These are phyloP conservation scores for Spicauda simplicius DNA, from an alignment of 2,888 invertebrate genomes.

Conservation along the genomic window DNA sequence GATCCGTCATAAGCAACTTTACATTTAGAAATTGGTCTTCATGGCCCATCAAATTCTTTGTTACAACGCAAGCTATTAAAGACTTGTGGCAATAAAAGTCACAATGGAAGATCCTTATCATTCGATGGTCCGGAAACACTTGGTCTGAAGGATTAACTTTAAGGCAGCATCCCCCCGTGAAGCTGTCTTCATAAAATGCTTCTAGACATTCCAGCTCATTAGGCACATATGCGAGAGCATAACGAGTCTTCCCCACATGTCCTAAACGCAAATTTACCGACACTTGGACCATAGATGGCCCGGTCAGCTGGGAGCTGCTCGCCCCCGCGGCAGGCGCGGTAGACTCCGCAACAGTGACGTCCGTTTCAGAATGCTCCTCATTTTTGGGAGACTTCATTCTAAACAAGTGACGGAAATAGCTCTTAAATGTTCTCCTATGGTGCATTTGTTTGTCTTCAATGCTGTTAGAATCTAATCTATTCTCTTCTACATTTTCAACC, in stretches of 20 bases:
- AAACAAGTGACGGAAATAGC: conserved; percentile 47
- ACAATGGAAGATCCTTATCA: conserved; percentile 63
- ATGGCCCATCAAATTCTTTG: conserved; percentile 54
- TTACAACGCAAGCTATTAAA: conserved; percentile 68
- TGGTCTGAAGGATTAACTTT: conserved; percentile 68
- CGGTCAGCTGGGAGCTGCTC: conserved; percentile 18
- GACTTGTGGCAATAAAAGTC: conserved; percentile 58
- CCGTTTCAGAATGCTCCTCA: conserved; percentile 4
- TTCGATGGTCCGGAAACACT: conserved; percentile 49
- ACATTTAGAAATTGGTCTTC: conserved; percentile 61
- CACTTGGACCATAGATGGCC: conserved; percentile 49
- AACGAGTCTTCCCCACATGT: conserved; percentile 44
- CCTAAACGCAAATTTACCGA: conserved; percentile 56
- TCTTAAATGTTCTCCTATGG: conserved; percentile 43
- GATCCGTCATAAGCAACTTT: conserved; percentile 48
- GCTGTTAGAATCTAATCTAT: conserved; percentile 25
- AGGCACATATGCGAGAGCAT: conserved; percentile 52
- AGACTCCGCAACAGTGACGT: neutral
- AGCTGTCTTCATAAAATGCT: conserved; percentile 70
- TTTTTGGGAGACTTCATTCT: conserved; percentile 38
- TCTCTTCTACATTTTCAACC: conserved; percentile 22
- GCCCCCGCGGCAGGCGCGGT: neutral
- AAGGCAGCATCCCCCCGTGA: conserved; percentile 81
- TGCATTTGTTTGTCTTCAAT: conserved; percentile 34
- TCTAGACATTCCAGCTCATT: conserved; percentile 65